These are phyloP conservation scores for Albula goreensis DNA, from an alignment of 2,113 vertebrate species.

Conservation along the genomic window DNA sequence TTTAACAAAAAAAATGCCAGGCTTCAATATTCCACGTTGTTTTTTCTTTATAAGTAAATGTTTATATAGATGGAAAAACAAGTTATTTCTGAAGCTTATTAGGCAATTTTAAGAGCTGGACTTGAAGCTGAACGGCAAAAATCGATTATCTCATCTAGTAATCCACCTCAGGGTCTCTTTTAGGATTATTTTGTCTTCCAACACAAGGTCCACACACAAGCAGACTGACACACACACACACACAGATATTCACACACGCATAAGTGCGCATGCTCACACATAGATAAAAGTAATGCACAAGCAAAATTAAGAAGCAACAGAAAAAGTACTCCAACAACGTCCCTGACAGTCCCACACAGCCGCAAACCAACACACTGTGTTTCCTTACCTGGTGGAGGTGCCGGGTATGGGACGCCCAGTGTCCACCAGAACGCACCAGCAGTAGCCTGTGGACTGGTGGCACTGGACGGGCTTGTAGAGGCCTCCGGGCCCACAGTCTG, in stretches of 20 bases:
- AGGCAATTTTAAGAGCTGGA: no score
- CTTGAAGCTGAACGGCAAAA: no score
- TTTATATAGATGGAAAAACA: no score
- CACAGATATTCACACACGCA: background rate
- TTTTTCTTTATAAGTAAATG: no score
- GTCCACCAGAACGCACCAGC: constrained; percentile 96
- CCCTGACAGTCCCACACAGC: background rate
- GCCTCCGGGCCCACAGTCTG: constrained; percentile 86
- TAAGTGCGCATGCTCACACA: background rate
- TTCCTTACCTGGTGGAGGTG: constrained; percentile 90
- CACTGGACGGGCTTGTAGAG: constrained; percentile 95
- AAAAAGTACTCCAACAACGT: background rate
- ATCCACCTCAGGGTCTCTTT: no score
- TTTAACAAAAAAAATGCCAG: no score
- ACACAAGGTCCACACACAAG: no score
- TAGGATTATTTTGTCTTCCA: no score
- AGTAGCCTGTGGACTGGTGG: constrained; percentile 97
- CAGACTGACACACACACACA: background rate
- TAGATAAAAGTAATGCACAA: background rate
- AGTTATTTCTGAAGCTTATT: no score
- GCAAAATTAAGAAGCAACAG: background rate
- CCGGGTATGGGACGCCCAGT: constrained; percentile 93
- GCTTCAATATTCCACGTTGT: no score
- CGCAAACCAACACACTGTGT: background rate
- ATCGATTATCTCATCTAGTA: no score